Conservation (phyloP, 1,140 invertebrate genomes). For the Aethina tumida region DNA sequence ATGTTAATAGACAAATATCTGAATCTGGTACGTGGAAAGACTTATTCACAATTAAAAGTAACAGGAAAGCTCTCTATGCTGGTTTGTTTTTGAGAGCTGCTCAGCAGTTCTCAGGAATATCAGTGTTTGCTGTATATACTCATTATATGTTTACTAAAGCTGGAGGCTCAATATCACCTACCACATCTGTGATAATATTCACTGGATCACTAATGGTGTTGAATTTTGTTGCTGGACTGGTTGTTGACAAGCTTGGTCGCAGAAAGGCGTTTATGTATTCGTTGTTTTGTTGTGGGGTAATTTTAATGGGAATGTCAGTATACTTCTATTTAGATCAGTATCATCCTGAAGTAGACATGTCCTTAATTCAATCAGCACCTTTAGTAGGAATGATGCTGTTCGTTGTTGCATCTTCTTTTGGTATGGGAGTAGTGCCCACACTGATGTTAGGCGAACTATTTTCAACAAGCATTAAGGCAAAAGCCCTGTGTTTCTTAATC, state of each 20-base stretch:
- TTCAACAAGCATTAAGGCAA: conserved; percentile 29
- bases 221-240: conserved; percentile 45
- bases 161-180: conserved; percentile 19
- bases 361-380: conserved; percentile 26
- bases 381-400: conserved; percentile 23
- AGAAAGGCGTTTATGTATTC: conserved; percentile 53
- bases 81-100: conserved; percentile 17
- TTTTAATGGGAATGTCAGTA: conserved; percentile 43
- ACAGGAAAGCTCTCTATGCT: conserved; percentile 23
- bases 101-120: conserved; percentile 16
- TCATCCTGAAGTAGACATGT: conserved; percentile 18
- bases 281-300: conserved; percentile 40
- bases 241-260: conserved; percentile 61
- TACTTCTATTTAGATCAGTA: conserved; percentile 46
- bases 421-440: conserved; percentile 23
- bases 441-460: conserved; percentile 29
- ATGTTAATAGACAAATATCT: conserved; percentile 25
- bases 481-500: conserved; percentile 21
- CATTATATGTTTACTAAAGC: conserved; percentile 28
- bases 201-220: conserved; percentile 49
- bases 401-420: conserved; percentile 17
- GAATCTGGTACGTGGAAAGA: conserved; percentile 31
- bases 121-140: conserved; percentile 18
- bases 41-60: conserved; percentile 21
- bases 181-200: conserved; percentile 20